These are phyloP conservation scores for Gonatopus flavifemur DNA, from an alignment of 1,140 invertebrate genomes.

Conservation along the genomic window DNA sequence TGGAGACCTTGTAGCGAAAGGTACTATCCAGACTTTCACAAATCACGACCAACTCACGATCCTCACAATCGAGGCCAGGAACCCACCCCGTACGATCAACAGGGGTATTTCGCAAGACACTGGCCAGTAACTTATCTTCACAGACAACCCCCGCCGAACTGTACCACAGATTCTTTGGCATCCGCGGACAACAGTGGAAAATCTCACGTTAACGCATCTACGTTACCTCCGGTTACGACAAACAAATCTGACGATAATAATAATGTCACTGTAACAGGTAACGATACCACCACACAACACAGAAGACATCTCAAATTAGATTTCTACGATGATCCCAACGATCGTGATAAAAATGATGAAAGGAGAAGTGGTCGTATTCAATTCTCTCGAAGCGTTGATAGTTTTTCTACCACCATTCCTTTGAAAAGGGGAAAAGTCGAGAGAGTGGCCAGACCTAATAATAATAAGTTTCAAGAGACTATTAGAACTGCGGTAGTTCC, in stretches of 20 bases:
- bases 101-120: slow-evolving; percentile 48
- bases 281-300: too few species aligned
- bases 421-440: slow-evolving; percentile 7
- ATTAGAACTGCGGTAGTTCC: too few species aligned
- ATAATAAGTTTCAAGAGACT: too few species aligned
- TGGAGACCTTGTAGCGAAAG: slow-evolving; percentile 82
- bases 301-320: background rate
- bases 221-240: background rate
- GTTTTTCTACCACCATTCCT: background rate
- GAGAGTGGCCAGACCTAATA: slow-evolving; percentile 7
- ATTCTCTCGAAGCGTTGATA: background rate
- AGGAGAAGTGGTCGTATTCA: background rate
- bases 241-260: background rate
- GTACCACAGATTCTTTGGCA: slow-evolving; percentile 29
- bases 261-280: too few species aligned
- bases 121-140: slow-evolving; percentile 72
- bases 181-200: slow-evolving; percentile 12
- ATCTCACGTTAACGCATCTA: slow-evolving; percentile 7
- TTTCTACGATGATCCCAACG: background rate
- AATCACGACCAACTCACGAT: slow-evolving; percentile 25
- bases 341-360: background rate
- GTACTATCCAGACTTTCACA: slow-evolving; percentile 66
- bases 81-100: slow-evolving; percentile 1
- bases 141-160: slow-evolving; percentile 63
- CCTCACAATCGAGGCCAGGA: slow-evolving; percentile 3